Conservation (phyloP, 2,888 invertebrate species). For the Patella caerulea region DNA sequence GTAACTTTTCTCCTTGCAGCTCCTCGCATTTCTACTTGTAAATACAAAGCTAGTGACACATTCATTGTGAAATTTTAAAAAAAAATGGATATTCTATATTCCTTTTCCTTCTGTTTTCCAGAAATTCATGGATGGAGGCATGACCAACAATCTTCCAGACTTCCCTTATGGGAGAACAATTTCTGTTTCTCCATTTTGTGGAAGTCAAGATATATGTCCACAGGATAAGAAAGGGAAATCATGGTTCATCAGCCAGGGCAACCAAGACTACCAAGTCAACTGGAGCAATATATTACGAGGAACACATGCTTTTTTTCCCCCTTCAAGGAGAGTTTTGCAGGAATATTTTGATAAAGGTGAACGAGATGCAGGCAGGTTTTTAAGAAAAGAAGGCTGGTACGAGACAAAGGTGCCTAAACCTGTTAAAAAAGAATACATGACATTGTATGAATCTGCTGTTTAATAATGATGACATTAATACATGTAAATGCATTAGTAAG, state of each 20-base stretch:
- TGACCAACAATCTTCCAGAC: conserved; percentile 93
- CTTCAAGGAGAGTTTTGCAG: conserved; percentile 55
- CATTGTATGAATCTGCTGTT: conserved; percentile 22
- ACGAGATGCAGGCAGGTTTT: conserved; percentile 66
- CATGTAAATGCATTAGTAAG: no score
- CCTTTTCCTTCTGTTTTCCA: conserved; percentile 41
- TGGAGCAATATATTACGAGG: conserved; percentile 64
- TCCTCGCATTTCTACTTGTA: no score
- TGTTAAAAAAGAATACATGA: conserved; percentile 19
- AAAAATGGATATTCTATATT: no score
- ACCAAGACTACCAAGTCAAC: conserved; percentile 66
- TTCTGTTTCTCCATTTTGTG: conserved; percentile 95
- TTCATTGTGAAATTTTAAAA: no score
- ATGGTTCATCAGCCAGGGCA: conserved; percentile 42
- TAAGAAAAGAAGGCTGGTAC: conserved; percentile 46
- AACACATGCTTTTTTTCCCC: conserved; percentile 70
- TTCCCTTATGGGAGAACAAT: conserved; percentile 86
- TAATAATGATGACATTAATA: background rate
- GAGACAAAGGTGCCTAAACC: conserved; percentile 20
- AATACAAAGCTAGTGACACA: no score
- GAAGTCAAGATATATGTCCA: conserved; percentile 95
- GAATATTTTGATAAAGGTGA: conserved; percentile 68
- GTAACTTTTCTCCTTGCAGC: no score
- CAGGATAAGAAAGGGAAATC: conserved; percentile 42
- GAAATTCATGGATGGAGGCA: conserved; percentile 93